Evolutionary conservation across 2,797 vertebrate genomes (phyloP), one percentile per base, ranked within the genome.

Genomic region (Lophotriccus pileatus): DNA sequence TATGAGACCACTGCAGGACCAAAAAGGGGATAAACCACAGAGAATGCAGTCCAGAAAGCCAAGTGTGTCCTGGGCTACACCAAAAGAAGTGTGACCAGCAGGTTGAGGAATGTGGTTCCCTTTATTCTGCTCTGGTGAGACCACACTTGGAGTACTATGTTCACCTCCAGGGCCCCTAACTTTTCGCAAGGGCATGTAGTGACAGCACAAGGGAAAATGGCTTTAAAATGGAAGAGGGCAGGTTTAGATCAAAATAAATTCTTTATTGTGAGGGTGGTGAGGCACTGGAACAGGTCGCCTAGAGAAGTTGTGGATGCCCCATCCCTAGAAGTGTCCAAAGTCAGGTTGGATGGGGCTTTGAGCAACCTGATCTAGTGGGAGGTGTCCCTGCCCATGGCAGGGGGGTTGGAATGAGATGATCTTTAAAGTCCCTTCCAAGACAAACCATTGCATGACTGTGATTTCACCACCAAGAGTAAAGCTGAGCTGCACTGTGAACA

Each of bases 311-410:
- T 24, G 46, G 34, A 46, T 58, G 23, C 3, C 6, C 6, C 21
- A 34, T 46, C 39, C 37, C 17, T 34, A 3, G 8, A 52, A 52
- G 52, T 10, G 8, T 34, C 44, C 37, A 58, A 0, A 0, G 24
- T 7, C 15, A 34, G 30, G 58, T 3, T 32, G 80, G 21, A 66
- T 14, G 18, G 12, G 12, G 5, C 34, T 60, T 32, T 59, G 37
- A 67, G 34, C 22, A 15, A 21, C 27, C 10, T 43, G 27, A 9
- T 73, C 30, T 36, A 14, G 44, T 10, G 2, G 43, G 24, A 77
- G 6, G 18, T 59, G 13, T 28, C 5, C 13, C 7, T 52, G 58
- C 6, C 24, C 8, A 47, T 36, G 46, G 13, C 46, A 70, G 12
- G 3, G 28, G 13, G 14, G 10, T 10, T 27, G 44, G 50, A 64